A percentile compares a stretch with the other conserved stretches of the same genome.
Conservation (phyloP, 2,113 vertebrate genomes). For the Indri indri region DNA sequence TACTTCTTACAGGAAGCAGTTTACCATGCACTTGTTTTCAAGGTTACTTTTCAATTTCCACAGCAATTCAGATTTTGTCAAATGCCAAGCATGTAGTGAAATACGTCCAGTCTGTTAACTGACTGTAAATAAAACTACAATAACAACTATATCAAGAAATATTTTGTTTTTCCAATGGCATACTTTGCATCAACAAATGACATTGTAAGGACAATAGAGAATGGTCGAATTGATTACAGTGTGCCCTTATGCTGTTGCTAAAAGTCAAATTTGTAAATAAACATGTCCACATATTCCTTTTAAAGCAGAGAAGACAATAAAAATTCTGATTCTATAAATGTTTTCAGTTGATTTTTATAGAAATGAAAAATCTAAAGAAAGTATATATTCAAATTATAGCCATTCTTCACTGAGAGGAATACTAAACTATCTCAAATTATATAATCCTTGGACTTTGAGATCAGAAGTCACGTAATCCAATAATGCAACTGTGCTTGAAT, state of each 20-base stretch:
- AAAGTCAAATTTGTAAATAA: constrained; percentile 23
- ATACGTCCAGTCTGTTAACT: background rate
- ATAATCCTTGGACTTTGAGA: background rate
- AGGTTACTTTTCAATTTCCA: background rate
- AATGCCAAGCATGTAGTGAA: constrained; percentile 5
- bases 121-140: background rate
- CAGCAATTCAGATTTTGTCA: background rate
- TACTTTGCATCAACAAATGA: background rate
- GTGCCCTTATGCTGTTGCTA: background rate
- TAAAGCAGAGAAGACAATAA: background rate
- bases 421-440: background rate
- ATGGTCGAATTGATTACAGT: background rate
- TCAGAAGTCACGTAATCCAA: background rate
- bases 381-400: background rate
- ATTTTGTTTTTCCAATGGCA: background rate
- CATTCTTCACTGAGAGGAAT: background rate
- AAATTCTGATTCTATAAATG: background rate
- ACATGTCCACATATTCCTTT: background rate
- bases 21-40: background rate
- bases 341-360: background rate
- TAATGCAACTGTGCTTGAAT: background rate
- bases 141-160: background rate
- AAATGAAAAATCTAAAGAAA: constrained; percentile 1
- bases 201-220: background rate
- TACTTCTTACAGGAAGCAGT: background rate